Conservation (phyloP, 2,888 invertebrate species). For the Ennomos erosarius region DNA sequence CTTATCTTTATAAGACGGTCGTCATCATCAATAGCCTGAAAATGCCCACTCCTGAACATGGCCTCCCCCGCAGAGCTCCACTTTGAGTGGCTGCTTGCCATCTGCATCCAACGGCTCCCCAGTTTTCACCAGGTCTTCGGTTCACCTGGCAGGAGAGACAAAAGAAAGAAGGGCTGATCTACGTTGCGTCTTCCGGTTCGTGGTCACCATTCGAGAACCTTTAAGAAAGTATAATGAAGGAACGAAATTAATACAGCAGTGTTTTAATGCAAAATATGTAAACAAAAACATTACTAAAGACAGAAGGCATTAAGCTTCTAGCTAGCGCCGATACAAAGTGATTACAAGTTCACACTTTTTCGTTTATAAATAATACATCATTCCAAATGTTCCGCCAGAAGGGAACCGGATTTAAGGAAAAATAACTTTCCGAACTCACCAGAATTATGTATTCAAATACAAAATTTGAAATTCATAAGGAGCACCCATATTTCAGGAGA, state of each 20-base stretch:
- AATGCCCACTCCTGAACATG: no score
- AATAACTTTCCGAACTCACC: conserved; percentile 58
- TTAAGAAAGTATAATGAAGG: no score
- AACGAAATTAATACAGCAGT: conserved; percentile 1
- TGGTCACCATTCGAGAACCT: no score
- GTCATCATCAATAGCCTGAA: no score
- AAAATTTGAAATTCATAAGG: conserved; percentile 64
- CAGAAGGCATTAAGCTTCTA: conserved; percentile 35
- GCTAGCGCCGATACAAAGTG: conserved; percentile 28
- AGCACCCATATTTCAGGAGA: conserved; percentile 51
- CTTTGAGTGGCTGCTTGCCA: no score
- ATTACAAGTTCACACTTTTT: conserved; percentile 42
- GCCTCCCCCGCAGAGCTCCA: no score
- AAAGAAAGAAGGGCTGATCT: no score
- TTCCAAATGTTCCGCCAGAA: conserved; percentile 37
- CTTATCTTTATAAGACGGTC: no score
- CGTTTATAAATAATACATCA: conserved; percentile 51
- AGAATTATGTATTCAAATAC: conserved; percentile 65
- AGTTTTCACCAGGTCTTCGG: no score
- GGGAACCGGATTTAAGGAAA: conserved; percentile 53
- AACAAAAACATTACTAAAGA: conserved; percentile 20
- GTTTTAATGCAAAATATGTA: conserved; percentile 7
- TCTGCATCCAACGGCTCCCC: no score
- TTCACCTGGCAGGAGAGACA: no score
- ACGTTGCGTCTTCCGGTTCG: no score